phyloP scores from a whole-genome alignment of 1,140 invertebrate genomes.

The Ditylenchus dipsaci region DNA sequence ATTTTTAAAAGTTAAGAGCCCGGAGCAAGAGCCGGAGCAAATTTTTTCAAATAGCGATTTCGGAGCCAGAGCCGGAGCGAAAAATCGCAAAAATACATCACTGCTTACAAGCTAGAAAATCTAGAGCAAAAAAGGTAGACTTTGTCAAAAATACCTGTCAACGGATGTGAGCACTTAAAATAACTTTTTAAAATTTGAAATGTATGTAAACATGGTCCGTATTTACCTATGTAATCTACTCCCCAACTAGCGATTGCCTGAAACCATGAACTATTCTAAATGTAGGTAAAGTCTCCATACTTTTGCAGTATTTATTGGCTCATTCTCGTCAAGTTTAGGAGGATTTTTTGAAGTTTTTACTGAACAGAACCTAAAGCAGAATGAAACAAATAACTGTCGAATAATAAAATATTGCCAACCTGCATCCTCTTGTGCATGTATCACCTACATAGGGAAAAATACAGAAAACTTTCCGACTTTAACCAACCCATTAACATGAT shows the following conservation, averaged over 20 bases:
- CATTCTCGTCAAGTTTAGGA: conserved; percentile 79
- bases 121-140: conserved; percentile 1
- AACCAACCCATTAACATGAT: conserved; percentile 64
- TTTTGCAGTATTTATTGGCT: conserved; percentile 84
- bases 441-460: conserved; percentile 45
- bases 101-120: not conserved
- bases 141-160: conserved; percentile 71
- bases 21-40: too few relatives aligned
- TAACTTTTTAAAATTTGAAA: too few relatives aligned
- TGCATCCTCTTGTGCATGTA: conserved; percentile 60
- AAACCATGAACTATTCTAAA: too few relatives aligned
- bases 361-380: conserved; percentile 88
- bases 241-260: conserved; percentile 84
- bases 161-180: conserved; percentile 83
- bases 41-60: too few relatives aligned
- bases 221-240: conserved; percentile 75
- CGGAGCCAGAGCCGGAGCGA: too few relatives aligned
- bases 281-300: too few relatives aligned
- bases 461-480: too few relatives aligned
- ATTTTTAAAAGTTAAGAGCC: too few relatives aligned
- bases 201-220: too few relatives aligned
- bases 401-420: conserved; percentile 24
- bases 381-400: conserved; percentile 8
- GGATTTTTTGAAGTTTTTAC: conserved; percentile 91
- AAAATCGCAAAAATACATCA: too few relatives aligned